A percentile compares a stretch with the other conserved stretches of the same genome.
phyloP scores from a whole-genome alignment of 2,113 vertebrate genomes.

The Aegithalos caudatus region DNA sequence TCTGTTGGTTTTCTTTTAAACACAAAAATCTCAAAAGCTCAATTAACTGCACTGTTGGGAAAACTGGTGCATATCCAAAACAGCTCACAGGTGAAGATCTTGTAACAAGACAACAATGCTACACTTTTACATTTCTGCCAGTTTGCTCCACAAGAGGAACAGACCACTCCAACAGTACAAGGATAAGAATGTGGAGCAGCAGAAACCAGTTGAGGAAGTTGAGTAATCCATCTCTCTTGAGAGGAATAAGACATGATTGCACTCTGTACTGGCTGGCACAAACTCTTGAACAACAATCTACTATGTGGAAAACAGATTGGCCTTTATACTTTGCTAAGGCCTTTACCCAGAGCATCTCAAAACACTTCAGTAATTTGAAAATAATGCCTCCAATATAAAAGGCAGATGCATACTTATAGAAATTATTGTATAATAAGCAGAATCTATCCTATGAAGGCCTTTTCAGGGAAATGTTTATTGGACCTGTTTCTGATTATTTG shows the following conservation, averaged over 20 bases:
- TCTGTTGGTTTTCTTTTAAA: background rate
- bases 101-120: background rate
- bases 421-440: background rate
- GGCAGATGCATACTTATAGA: background rate
- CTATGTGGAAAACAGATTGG: slow-evolving; percentile 67
- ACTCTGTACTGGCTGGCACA: slow-evolving; percentile 75
- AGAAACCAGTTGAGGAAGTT: slow-evolving; percentile 37
- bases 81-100: background rate
- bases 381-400: slow-evolving; percentile 30
- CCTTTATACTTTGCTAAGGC: slow-evolving; percentile 67
- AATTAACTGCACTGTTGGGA: background rate
- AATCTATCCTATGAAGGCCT: background rate
- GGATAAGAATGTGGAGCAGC: slow-evolving; percentile 43
- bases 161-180: slow-evolving; percentile 43
- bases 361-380: slow-evolving; percentile 57
- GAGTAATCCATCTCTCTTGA: slow-evolving; percentile 63
- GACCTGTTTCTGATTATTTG: background rate
- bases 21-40: background rate
- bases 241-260: slow-evolving; percentile 60
- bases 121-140: background rate
- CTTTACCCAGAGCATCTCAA: slow-evolving; percentile 38
- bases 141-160: background rate
- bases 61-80: background rate
- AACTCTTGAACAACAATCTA: slow-evolving; percentile 64
- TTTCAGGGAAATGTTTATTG: background rate